Base-by-base conservation (phyloP, 2,797 vertebrate species). In the Dendrocincla tyrannina region DNA sequence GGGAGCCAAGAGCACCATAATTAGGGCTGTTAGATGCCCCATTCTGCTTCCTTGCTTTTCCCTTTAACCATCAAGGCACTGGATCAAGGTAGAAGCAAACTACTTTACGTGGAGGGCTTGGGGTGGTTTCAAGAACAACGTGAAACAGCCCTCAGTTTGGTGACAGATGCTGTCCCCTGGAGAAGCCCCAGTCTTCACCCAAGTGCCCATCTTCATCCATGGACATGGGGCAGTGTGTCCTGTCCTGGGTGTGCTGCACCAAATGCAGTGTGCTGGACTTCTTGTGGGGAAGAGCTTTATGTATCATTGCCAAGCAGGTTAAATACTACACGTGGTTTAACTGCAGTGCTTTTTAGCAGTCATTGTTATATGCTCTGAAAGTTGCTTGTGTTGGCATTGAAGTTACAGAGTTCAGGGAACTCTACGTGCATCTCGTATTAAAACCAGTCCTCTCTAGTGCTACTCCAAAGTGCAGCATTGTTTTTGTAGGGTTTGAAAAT, bases 21-120 rank as follows among this genome's bases (percentile, higher is more conserved):
- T 97, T 93, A 94, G 35, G 55, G 73, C 53, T 97, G 66, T 49
- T 91, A 68, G 82, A 53, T 89, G 91, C 77, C 79, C 53, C 10
- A 13, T 84, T 77, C 82, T 72, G 63, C 80, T 70, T 72, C 60
- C 46, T 85, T 18, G 13, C 77, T 91, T 81, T 93, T 74, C 55
- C n/a, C 83, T 95, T 93, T 73, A 97, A 93, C 89, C 64, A 64
- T 76, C 88, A 13, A 80, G 88, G 60, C 79, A 39, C 86, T 70
- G 79, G 63, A 74, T 85, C 35, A 55, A 93, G 88, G 81, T 90
- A 89, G 75, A 93, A 90, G 25, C 24, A 33, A 60, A 27, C 28
- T 62, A 2, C 52, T 73, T 70, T 58, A 9, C 23, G 14, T 52
- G 56, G 55, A 44, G 70, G 64, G 49, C 10, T 83, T 28, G 33